Evolutionary conservation across 2,113 vertebrate species (phyloP), one percentile per base, ranked within the genome.

Genomic region (Nematolebias whitei): DNA sequence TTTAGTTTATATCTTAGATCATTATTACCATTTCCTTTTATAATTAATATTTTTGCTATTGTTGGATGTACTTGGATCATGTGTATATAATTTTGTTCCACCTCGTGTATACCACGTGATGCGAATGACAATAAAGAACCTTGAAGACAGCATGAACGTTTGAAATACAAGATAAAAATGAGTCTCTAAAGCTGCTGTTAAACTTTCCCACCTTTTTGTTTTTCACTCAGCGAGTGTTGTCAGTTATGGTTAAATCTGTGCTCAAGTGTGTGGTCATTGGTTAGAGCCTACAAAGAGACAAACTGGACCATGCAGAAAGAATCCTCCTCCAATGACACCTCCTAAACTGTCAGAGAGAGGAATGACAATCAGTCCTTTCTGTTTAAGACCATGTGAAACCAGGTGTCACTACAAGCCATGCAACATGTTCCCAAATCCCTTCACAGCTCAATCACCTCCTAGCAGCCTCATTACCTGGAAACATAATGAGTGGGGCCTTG

Each of bases 401-500:
- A 26, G 68, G 66, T 63, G 66, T 49, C 16, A 54, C 64, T 61
- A 61, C 14, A 4, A 57, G 32, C 32, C 32, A 35, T 35, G 32
- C 32, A 71, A 43, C 60, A 65, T 63, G 38, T 60, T 56, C 53
- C 74, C 59, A 54, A 64, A 56, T 75, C 32, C 12, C 58, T 83
- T 78, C 69, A 69, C 47, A 47, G 69, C 71, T 74, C 79, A 80
- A 71, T 78, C 84, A 77, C 67, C 74, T 76, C 79, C 51, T 59
- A 82, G 74, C 76, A 68, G 70, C 41, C 74, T 87, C 80, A 81
- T 89, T 85, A 87, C 51, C 60, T 48, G 41, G 48, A 65, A 74
- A 72, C 76, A 74, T 82, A 89, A 86, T 41, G 54, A 82, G 81
- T 16, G 3, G 54, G 78, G 73, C 54, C 47, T 78, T 87, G 83